Base-by-base conservation (phyloP, 2,113 vertebrate genomes). In the Cebus imitator region DNA sequence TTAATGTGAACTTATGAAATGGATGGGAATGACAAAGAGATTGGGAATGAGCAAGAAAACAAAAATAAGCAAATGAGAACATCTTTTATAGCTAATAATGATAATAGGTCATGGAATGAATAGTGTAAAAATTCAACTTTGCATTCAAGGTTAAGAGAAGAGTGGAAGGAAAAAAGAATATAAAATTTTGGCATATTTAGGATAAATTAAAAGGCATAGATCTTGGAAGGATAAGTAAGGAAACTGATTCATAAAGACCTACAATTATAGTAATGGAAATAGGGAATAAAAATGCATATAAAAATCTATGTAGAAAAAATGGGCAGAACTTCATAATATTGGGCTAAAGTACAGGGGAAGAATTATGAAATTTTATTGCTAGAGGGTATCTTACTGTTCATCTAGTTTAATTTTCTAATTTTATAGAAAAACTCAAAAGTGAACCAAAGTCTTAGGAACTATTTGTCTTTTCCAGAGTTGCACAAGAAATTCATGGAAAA, bases 381-480 rank as follows among this genome's bases (percentile, higher is more conserved):
- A 35, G 57, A 52, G 8, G 5, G 1, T 75, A 58, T 40, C 37
- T 37, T 86, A 91, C 8, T 64, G 18, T 48, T 90, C n/a, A 80
- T 92, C 40, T 95, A 37, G 61, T 66, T 83, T 92, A 70, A 64
- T 21, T 85, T 76, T 21, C 30, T 70, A 35, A n/a, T 70, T 75
- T 85, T 90, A 61, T 80, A 43, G 43, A 95, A 97, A 76, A 96
- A 93, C 37, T 12, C 66, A 87, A 73, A 68, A 68, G 30, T 78
- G 55, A 96, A 87, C 64, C 73, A 66, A 86, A 91, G 20, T 5
- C 32, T 90, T 55, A 37, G 30, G 80, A 94, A 68, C 58, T 83
- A 6, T 78, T 87, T 85, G 40, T 87, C 58, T 68, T 82, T 6
- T 61, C 35, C 27, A 20, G 13, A n/a, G n/a, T 90, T 89, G 20